Evolutionary conservation across 2,888 invertebrate genomes (phyloP).

Genomic region (Tillus elongatus): DNA sequence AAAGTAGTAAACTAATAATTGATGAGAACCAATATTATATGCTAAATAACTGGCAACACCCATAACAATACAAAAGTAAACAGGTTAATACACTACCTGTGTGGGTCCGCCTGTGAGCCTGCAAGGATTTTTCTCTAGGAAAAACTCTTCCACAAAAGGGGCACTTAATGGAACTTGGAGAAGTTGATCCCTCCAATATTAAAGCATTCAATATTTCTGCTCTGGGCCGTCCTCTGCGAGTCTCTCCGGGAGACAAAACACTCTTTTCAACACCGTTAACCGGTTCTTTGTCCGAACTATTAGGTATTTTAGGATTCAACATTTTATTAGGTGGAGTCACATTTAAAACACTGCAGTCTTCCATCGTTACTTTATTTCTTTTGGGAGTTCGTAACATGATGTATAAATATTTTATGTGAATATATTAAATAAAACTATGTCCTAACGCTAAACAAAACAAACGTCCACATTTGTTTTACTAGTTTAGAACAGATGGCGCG

Average conservation of each 20-base stretch:
- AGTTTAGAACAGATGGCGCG: conserved; percentile 28
- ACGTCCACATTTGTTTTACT: conserved; percentile 20
- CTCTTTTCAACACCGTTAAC: conserved; percentile 28
- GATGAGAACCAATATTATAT: too few species aligned
- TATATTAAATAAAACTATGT: conserved; percentile 23
- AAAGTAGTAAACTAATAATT: neutral
- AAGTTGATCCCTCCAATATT: conserved; percentile 60
- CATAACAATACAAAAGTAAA: too few species aligned
- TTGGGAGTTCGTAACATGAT: conserved; percentile 29
- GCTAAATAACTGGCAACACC: too few species aligned
- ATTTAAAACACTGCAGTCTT: conserved; percentile 26
- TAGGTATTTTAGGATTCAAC: conserved; percentile 28
- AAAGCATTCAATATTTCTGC: conserved; percentile 59
- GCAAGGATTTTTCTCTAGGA: conserved; percentile 65
- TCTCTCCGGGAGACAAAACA: conserved; percentile 35
- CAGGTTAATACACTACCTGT: conserved; percentile 45
- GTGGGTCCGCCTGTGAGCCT: conserved; percentile 58
- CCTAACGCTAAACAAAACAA: conserved; percentile 33
- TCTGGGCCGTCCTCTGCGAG: conserved; percentile 58
- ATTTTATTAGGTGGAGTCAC: conserved; percentile 30
- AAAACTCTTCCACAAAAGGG: conserved; percentile 62
- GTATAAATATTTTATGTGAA: conserved; percentile 26
- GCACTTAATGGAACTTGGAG: conserved; percentile 62
- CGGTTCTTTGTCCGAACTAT: conserved; percentile 31
- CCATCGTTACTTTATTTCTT: conserved; percentile 26